Conservation (phyloP, 1,140 invertebrate genomes). For the Lepidurus packardi region DNA sequence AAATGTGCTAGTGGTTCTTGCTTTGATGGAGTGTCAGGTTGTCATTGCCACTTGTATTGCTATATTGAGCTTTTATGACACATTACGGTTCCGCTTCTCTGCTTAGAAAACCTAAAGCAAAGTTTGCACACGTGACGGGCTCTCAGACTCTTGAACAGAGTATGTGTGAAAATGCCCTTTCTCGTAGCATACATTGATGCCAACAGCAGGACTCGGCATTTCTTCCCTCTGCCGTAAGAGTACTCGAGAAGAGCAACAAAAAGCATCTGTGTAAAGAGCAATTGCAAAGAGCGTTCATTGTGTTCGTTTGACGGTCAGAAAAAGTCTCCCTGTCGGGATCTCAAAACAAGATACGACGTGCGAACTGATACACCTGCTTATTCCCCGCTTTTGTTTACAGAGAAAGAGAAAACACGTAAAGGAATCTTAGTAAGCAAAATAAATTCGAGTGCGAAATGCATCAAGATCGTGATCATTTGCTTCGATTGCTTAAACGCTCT, state of each 20-base stretch:
- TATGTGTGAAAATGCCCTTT: background rate
- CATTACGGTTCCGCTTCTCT: background rate
- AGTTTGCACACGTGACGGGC: constrained; percentile 17
- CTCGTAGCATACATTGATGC: background rate
- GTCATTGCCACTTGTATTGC: background rate
- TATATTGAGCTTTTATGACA: background rate
- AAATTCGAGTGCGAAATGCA: too few relatives aligned
- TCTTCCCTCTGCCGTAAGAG: background rate
- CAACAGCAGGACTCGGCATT: background rate
- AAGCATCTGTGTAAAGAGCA: background rate
- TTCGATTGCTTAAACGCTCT: too few relatives aligned
- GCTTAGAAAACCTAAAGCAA: background rate
- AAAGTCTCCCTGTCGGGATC: background rate
- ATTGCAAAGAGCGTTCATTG: background rate
- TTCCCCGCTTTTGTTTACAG: background rate
- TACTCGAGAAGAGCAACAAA: background rate
- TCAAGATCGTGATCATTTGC: too few relatives aligned
- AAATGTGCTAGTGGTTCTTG: background rate
- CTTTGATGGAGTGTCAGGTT: background rate
- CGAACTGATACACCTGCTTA: background rate
- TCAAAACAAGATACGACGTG: background rate
- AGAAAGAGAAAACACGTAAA: too few relatives aligned
- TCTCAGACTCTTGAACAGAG: background rate
- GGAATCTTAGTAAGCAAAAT: too few relatives aligned
- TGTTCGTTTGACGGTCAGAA: background rate